Evolutionary conservation across 2,888 invertebrate species (phyloP).

Genomic region (Philereme transversata): DNA sequence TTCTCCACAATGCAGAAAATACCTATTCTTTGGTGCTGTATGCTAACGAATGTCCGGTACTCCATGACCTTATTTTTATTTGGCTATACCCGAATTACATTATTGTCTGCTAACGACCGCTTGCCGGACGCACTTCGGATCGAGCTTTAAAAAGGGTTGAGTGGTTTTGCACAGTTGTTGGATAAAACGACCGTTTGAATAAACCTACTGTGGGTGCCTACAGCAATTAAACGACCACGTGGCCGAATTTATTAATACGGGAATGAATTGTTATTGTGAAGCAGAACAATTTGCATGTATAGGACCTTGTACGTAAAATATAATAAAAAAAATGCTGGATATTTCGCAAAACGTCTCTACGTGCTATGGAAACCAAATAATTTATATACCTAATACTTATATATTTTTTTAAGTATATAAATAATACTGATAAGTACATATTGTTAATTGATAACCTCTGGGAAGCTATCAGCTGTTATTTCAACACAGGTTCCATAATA

Average conservation of each 20-base stretch:
- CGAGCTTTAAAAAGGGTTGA: conserved; percentile 83
- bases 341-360: no score
- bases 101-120: conserved; percentile 83
- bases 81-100: conserved; percentile 63
- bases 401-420: no score
- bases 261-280: conserved; percentile 8
- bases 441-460: no score
- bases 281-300: background rate
- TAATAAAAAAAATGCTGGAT: no score
- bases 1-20: no score
- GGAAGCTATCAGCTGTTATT: no score
- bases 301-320: no score
- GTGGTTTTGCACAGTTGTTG: conserved; percentile 50
- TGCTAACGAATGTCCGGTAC: background rate
- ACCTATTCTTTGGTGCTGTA: no score
- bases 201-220: conserved; percentile 18
- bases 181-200: conserved; percentile 29
- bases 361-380: no score
- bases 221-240: conserved; percentile 23
- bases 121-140: conserved; percentile 70
- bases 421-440: no score
- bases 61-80: conserved; percentile 19
- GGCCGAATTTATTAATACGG: conserved; percentile 12
- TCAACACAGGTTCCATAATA: no score
- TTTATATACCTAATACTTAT: no score